Conservation (phyloP, 2,888 invertebrate genomes). For the Dicyrtoma fusca region DNA sequence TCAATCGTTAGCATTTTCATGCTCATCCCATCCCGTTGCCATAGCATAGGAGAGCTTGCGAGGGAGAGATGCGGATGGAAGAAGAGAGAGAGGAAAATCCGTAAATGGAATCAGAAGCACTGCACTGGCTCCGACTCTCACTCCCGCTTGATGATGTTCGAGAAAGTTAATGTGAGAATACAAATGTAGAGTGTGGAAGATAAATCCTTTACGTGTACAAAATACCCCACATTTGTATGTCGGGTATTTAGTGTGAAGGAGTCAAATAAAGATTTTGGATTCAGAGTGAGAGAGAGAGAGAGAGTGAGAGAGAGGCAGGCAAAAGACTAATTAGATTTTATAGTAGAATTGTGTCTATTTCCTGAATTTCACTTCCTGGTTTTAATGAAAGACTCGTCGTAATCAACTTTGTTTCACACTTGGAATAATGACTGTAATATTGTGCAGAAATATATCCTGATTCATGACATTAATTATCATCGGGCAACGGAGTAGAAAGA, state of each 20-base stretch:
- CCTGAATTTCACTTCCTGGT: conserved; percentile 54
- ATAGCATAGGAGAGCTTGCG: no score
- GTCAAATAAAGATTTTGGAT: conserved; percentile 11
- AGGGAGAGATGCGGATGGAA: not conserved
- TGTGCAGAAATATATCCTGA: conserved; percentile 48
- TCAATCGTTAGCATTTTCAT: no score
- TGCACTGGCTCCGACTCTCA: not conserved
- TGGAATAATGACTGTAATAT: conserved; percentile 50
- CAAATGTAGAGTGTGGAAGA: conserved; percentile 19
- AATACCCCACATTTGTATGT: conserved; percentile 40
- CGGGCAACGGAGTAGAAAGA: conserved; percentile 53
- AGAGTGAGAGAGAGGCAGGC: conserved; percentile 15
- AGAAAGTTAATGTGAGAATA: conserved; percentile 32
- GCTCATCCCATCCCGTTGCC: no score
- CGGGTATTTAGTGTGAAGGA: conserved; percentile 22
- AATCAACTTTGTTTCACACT: conserved; percentile 56
- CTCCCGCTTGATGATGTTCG: conserved; percentile 22
- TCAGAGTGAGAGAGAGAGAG: conserved; percentile 11
- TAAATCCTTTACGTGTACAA: conserved; percentile 27
- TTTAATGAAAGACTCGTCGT: conserved; percentile 52
- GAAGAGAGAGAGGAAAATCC: not conserved
- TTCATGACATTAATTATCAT: conserved; percentile 56
- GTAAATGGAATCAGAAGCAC: not conserved
- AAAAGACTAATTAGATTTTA: conserved; percentile 54
- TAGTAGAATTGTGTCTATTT: conserved; percentile 45